Base-by-base conservation (phyloP, 2,113 vertebrate genomes). In the Panurus biarmicus region DNA sequence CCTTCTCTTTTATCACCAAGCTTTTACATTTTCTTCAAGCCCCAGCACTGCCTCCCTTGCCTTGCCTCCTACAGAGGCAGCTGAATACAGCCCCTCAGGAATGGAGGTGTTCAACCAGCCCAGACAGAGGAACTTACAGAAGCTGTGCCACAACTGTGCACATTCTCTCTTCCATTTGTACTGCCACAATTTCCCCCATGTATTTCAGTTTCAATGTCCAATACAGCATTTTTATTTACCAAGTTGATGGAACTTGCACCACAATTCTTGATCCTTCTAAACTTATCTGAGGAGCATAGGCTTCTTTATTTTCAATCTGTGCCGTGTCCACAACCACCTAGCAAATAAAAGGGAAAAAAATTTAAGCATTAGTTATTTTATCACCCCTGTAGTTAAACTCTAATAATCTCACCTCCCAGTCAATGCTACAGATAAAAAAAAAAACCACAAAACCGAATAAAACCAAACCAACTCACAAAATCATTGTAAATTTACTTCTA, bases 291-390 rank as follows among this genome's bases (percentile, higher is more conserved):
- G 99, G 99, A 74, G 99, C 99, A 16, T 99, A 99, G 15, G 99
- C 98, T 97, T 99, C 99, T 97, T 99, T 99, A 96, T 99, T 99
- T 97, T 99, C 99, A 88, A 99, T 99, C 97, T 99, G 99, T 82
- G 99, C 99, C 2, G 99, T 99, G 93, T 99, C 99, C 74, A 99
- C 99, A 94, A 99, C 99, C 97, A 99, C 99, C 99, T 99, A 80
- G 51, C 42, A 97, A 60, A 95, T 31, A 89, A 86, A 92, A 65
- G 28, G 33, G 17, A 50, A 95, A 82, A 29, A 0, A 77, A 12
- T 31, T 80, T 62, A 61, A 79, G 38, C 31, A 85, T 73, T 58
- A 70, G 8, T 62, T 85, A 33, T 69, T 94, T 91, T 76, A 44
- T 62, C 35, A 72, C 2, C 8, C 4, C 20, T n/a, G 10, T 21